Evolutionary conservation across 2,888 invertebrate genomes (phyloP).

Genomic region (Drosophila cognata): DNA sequence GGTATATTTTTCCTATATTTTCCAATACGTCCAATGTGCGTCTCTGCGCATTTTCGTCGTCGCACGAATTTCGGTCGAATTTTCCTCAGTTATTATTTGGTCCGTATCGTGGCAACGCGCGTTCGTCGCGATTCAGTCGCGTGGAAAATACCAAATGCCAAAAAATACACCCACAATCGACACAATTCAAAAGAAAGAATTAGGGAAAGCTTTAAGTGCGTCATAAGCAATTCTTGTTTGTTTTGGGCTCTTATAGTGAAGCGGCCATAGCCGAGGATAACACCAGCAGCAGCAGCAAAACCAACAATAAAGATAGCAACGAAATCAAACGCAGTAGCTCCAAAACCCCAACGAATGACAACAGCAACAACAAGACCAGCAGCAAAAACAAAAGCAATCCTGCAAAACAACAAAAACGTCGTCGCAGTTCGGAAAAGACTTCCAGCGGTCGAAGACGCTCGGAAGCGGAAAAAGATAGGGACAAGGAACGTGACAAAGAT

Average conservation of each 20-base stretch:
- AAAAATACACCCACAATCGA: constrained; percentile 21
- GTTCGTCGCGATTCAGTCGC: constrained; percentile 71
- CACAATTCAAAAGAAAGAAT: constrained; percentile 10
- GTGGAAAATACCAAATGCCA: constrained; percentile 47
- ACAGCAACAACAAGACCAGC: constrained; percentile 46
- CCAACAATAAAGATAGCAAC: constrained; percentile 32
- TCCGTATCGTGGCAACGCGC: constrained; percentile 80
- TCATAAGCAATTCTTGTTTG: constrained; percentile 62
- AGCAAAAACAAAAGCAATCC: constrained; percentile 46
- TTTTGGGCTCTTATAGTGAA: constrained; percentile 71
- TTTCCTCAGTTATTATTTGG: constrained; percentile 79
- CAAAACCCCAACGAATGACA: constrained; percentile 76
- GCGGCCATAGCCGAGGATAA: constrained; percentile 65
- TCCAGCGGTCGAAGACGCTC: constrained; percentile 56
- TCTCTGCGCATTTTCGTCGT: constrained; percentile 41
- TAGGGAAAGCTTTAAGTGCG: constrained; percentile 40
- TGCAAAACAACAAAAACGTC: constrained; percentile 61
- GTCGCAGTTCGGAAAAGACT: constrained; percentile 72
- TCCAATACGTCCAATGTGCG: constrained; percentile 43
- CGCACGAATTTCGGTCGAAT: constrained; percentile 59
- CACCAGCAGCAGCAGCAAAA: constrained; percentile 30
- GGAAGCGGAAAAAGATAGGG: constrained; percentile 53
- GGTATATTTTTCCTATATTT: constrained; percentile 47
- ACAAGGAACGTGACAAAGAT: constrained; percentile 33
- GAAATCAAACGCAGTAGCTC: constrained; percentile 64